Conservation (phyloP, 2,113 vertebrate species). For the Scophthalmus maximus region DNA sequence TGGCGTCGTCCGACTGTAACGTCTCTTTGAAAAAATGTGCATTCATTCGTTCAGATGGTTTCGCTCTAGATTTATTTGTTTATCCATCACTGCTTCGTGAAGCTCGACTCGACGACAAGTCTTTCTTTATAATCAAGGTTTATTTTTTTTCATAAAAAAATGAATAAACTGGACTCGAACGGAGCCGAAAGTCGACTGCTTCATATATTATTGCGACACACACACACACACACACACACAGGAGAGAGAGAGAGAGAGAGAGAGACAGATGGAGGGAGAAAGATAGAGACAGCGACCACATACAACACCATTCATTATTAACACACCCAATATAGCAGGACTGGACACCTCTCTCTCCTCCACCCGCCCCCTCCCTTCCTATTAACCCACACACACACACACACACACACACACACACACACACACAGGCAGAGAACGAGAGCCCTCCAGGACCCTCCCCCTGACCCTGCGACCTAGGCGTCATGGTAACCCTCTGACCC, state of each 20-base stretch:
- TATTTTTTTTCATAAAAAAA: constrained; percentile 1
- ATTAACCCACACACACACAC: constrained; percentile 61
- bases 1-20: no score
- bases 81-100: not conserved
- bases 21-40: no score
- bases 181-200: constrained; percentile 13
- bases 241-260: not conserved
- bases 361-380: constrained; percentile 14
- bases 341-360: constrained; percentile 50
- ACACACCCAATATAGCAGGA: constrained; percentile 71
- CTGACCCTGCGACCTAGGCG: constrained; percentile 82
- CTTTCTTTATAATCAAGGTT: no score
- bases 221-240: constrained; percentile 4
- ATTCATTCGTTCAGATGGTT: no score
- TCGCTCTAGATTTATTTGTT: no score
- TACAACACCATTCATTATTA: constrained; percentile 77
- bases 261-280: constrained; percentile 38
- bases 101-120: not conserved
- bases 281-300: constrained; percentile 45
- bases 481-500: constrained; percentile 86
- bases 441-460: constrained; percentile 70
- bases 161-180: not conserved
- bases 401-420: constrained; percentile 34
- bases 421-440: constrained; percentile 17
- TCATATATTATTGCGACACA: constrained; percentile 9